Evolutionary conservation across 2,888 invertebrate genomes (phyloP).

Genomic region (Chironomus riparius): DNA sequence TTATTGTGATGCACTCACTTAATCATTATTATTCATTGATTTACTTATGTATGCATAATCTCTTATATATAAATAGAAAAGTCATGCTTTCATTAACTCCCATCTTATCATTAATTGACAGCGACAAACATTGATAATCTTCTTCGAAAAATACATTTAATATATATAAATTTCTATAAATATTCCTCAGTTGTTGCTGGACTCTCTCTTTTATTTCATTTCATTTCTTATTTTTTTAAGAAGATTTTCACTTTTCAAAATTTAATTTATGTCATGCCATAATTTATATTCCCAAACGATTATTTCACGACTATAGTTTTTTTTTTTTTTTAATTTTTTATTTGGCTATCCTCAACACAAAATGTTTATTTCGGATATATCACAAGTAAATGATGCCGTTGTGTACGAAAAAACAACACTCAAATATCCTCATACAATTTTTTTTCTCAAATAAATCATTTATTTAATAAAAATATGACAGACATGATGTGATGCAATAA

Average conservation of each 20-base stretch:
- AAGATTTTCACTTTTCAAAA: not conserved
- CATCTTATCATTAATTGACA: conserved; percentile 24
- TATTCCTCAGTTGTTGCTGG: conserved; percentile 4
- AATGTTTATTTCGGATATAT: not conserved
- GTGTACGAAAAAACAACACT: too few species aligned
- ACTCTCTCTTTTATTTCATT: not conserved
- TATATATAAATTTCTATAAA: conserved; percentile 6
- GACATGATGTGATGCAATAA: not conserved
- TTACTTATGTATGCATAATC: too few species aligned
- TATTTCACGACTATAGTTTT: not conserved
- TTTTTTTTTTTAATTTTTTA: not conserved
- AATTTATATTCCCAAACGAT: not conserved
- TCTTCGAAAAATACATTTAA: conserved; percentile 12
- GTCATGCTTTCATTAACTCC: not conserved
- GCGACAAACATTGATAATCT: conserved; percentile 24
- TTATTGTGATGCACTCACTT: too few species aligned
- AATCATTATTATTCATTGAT: too few species aligned
- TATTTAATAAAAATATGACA: too few species aligned
- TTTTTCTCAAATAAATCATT: too few species aligned
- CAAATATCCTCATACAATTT: too few species aligned
- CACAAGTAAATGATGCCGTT: too few species aligned
- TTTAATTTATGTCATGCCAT: not conserved
- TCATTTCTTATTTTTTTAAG: not conserved
- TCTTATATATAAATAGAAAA: too few species aligned
- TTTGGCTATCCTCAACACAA: not conserved